Percentiles rank a stretch among this genome's conserved stretches.
Evolutionary conservation across 2,113 vertebrate species (phyloP).

Genomic region (Psophia crepitans): DNA sequence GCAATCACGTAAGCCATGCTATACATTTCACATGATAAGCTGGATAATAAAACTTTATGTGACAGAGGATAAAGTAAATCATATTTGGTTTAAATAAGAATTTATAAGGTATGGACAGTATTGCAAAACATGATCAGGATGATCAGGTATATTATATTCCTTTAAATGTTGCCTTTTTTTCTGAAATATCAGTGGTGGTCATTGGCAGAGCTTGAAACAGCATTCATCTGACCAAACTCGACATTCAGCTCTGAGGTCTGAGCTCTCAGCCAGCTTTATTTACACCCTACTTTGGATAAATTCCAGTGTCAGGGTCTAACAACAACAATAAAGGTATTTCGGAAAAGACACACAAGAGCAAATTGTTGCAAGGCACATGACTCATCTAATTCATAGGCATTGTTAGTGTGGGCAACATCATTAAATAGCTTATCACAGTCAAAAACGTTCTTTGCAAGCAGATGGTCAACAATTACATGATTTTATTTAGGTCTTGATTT

Average conservation of each 20-base stretch:
- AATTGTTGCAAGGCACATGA: not conserved
- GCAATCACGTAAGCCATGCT: not conserved
- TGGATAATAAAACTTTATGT: not conserved
- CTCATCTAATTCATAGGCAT: not conserved
- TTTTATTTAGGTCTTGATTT: slow-evolving; percentile 37
- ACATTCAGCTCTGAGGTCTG: not conserved
- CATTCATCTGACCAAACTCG: not conserved
- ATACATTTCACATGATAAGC: not conserved
- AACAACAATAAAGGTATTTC: not conserved
- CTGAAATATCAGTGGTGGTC: not conserved
- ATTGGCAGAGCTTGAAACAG: not conserved
- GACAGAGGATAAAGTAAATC: not conserved
- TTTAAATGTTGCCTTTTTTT: not conserved
- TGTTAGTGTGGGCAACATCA: not conserved
- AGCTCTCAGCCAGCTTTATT: not conserved
- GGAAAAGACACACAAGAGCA: not conserved
- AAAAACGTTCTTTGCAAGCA: not conserved
- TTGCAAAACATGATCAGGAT: not conserved
- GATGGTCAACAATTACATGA: not conserved
- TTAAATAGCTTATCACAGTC: not conserved
- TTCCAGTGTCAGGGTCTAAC: not conserved
- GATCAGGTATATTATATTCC: not conserved
- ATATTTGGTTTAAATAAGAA: not conserved
- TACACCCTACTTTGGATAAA: not conserved
- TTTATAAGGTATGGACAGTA: not conserved